Evolutionary conservation across 2,113 vertebrate genomes (phyloP).

Genomic region (Chaenogobius annularis): DNA sequence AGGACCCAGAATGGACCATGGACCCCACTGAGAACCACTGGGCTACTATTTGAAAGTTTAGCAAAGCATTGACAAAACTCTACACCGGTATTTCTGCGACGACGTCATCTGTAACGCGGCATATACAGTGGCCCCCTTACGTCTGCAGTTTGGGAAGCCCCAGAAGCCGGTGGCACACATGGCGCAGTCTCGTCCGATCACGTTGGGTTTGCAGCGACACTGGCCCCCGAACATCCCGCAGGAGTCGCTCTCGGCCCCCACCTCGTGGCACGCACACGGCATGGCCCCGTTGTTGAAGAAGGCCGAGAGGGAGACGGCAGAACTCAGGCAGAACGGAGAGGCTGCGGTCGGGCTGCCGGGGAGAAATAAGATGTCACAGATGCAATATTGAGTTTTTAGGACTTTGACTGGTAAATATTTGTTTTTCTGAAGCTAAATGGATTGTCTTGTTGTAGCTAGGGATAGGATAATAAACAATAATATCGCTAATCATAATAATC

Average conservation of each 20-base stretch:
- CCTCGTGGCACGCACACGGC: constrained; percentile 89
- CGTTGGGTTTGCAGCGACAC: constrained; percentile 84
- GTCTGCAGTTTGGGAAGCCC: constrained; percentile 93
- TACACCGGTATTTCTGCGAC: too few relatives aligned
- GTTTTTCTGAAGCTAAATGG: too few relatives aligned
- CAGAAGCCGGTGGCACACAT: constrained; percentile 93
- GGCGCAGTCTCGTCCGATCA: constrained; percentile 94
- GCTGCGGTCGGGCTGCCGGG: constrained; percentile 76
- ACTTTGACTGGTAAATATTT: not conserved
- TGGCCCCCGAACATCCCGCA: constrained; percentile 89
- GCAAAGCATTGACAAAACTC: too few relatives aligned
- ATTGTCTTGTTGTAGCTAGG: too few relatives aligned
- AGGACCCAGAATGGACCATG: too few relatives aligned
- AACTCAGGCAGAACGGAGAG: constrained; percentile 83
- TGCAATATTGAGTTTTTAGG: not conserved
- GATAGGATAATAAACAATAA: too few relatives aligned
- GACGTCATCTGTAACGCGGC: too few relatives aligned
- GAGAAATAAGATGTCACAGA: not conserved
- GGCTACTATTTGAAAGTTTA: too few relatives aligned
- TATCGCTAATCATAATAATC: too few relatives aligned
- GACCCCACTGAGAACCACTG: too few relatives aligned
- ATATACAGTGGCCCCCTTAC: constrained; percentile 78
- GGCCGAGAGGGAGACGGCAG: constrained; percentile 87
- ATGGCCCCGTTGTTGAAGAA: constrained; percentile 92
- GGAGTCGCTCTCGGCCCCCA: constrained; percentile 78